phyloP scores from a whole-genome alignment of 2,888 invertebrate genomes.

The Cephus nigrinus region DNA sequence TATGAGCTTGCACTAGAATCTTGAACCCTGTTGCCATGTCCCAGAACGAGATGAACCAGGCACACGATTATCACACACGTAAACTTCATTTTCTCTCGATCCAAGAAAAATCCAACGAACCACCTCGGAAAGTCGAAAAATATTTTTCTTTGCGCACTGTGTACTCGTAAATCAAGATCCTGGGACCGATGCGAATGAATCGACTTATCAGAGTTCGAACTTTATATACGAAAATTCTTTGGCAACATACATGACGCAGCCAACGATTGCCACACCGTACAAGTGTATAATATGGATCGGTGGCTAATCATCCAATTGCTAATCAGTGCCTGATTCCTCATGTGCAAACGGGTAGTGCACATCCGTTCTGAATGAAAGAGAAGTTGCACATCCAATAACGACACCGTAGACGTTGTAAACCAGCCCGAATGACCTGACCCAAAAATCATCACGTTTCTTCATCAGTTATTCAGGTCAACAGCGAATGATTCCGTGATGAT shows the following conservation, averaged over 20 bases:
- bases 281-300: constrained; percentile 12
- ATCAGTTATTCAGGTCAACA: neutral
- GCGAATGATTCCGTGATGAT: neutral
- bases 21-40: constrained; percentile 3
- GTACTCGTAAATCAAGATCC: neutral
- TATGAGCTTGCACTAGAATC: constrained; percentile 21
- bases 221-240: constrained; percentile 23
- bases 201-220: neutral
- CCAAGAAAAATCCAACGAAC: neutral
- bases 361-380: constrained; percentile 18
- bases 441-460: neutral
- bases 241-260: constrained; percentile 10
- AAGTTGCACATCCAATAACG: constrained; percentile 10
- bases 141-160: neutral
- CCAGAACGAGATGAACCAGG: constrained; percentile 9
- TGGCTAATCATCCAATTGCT: constrained; percentile 12
- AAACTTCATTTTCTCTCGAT: constrained; percentile 9
- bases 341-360: constrained; percentile 11
- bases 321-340: constrained; percentile 16
- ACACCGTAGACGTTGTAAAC: neutral
- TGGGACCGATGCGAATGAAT: neutral
- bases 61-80: constrained; percentile 10
- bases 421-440: neutral
- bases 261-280: constrained; percentile 2
- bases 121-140: neutral